A percentile compares a stretch with the other conserved stretches of the same genome.
These are phyloP conservation scores for Pectinophora gossypiella DNA, from an alignment of 1,140 invertebrate species.

Conservation along the genomic window DNA sequence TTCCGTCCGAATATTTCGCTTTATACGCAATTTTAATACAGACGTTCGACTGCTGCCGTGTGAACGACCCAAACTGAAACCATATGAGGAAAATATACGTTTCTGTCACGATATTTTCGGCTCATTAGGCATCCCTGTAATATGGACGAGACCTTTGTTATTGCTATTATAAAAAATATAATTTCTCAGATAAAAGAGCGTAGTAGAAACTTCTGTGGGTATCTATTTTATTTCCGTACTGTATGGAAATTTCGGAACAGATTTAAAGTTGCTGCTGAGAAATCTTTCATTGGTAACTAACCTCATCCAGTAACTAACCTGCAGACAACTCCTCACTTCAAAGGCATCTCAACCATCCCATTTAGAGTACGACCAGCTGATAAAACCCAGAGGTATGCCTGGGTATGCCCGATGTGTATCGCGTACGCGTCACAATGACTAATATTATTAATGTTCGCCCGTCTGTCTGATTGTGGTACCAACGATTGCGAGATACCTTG, in stretches of 20 bases:
- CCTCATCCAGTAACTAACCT: too few species aligned
- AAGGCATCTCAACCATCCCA: slow-evolving; percentile 7
- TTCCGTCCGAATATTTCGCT: slow-evolving; percentile 58
- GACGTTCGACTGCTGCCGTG: slow-evolving; percentile 3
- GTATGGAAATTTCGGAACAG: too few species aligned
- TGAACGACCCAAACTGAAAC: not conserved
- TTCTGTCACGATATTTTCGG: too few species aligned
- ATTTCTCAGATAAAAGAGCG: too few species aligned
- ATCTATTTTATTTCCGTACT: too few species aligned
- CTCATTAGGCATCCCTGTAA: too few species aligned
- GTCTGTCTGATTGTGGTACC: slow-evolving; percentile 49
- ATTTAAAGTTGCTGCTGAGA: too few species aligned
- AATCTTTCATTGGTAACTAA: too few species aligned
- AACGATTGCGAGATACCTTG: slow-evolving; percentile 49
- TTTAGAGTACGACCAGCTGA: slow-evolving; percentile 4
- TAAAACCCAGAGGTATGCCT: not conserved
- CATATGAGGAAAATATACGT: not conserved
- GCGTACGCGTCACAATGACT: slow-evolving; percentile 39
- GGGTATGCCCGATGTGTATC: slow-evolving; percentile 15
- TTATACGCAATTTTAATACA: slow-evolving; percentile 34
- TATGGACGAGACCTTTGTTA: too few species aligned
- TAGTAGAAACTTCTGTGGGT: too few species aligned
- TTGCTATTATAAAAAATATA: too few species aligned
- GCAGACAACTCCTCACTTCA: too few species aligned
- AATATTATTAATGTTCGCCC: slow-evolving; percentile 68